A percentile compares a stretch with the other conserved stretches of the same genome.
These are phyloP conservation scores for Euclidia mi DNA, from an alignment of 2,888 invertebrate genomes.

Conservation along the genomic window DNA sequence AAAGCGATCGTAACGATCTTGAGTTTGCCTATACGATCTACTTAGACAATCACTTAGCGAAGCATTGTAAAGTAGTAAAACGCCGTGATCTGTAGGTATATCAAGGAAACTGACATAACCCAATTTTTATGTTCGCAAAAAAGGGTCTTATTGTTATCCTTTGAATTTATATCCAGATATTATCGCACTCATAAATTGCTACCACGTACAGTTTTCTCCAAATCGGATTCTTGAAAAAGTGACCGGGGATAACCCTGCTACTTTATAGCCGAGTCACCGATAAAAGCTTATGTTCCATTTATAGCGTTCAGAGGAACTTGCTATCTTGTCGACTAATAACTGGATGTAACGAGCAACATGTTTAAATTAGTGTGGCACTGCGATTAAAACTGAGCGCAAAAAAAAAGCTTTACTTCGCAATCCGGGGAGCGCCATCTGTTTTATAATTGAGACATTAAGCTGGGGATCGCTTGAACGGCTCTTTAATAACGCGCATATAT, in stretches of 20 bases:
- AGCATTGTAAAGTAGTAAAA: slow-evolving; percentile 67
- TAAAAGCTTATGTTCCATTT: slow-evolving; percentile 64
- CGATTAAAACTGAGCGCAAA: slow-evolving; percentile 63
- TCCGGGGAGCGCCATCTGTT: slow-evolving; percentile 77
- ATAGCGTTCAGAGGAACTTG: too few relatives aligned
- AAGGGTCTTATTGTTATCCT: slow-evolving; percentile 89
- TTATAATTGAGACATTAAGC: slow-evolving; percentile 87
- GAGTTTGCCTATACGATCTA: too few relatives aligned
- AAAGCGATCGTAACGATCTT: background rate
- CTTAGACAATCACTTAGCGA: slow-evolving; percentile 55
- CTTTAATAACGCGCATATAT: slow-evolving; percentile 84
- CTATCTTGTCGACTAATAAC: slow-evolving; percentile 45
- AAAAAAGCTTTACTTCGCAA: slow-evolving; percentile 77
- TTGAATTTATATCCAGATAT: slow-evolving; percentile 89
- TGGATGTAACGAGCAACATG: slow-evolving; percentile 52
- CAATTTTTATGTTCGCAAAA: slow-evolving; percentile 83
- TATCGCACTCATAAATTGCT: slow-evolving; percentile 87
- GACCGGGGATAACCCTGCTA: slow-evolving; percentile 72
- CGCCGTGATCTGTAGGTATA: slow-evolving; percentile 78
- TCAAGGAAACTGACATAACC: slow-evolving; percentile 80
- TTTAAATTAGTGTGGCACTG: slow-evolving; percentile 63
- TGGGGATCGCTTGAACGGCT: slow-evolving; percentile 77
- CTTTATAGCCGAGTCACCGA: slow-evolving; percentile 65
- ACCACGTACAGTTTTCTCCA: slow-evolving; percentile 79
- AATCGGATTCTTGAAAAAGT: slow-evolving; percentile 81